Evolutionary conservation across 2,888 invertebrate genomes (phyloP).

Genomic region (Caenorhabditis macrosperma): DNA sequence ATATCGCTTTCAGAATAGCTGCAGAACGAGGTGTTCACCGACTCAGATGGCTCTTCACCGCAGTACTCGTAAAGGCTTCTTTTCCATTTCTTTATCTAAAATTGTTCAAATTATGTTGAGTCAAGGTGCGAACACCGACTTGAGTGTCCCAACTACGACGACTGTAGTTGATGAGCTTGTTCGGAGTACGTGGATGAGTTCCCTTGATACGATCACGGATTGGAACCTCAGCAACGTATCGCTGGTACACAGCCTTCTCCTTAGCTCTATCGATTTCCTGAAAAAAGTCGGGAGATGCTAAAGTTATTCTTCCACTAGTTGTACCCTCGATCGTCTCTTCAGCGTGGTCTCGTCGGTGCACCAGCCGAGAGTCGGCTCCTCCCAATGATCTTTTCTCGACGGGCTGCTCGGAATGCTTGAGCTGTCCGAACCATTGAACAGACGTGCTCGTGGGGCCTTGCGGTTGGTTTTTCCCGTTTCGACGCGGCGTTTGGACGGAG

Average conservation of each 20-base stretch:
- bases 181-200: slow-evolving; percentile 90
- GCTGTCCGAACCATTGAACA: slow-evolving; percentile 35
- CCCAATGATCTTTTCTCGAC: slow-evolving; percentile 67
- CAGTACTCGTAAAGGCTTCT: slow-evolving; percentile 75
- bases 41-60: slow-evolving; percentile 76
- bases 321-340: slow-evolving; percentile 68
- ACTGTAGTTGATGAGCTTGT: slow-evolving; percentile 90
- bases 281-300: slow-evolving; percentile 4
- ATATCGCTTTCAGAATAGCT: slow-evolving; percentile 54
- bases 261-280: slow-evolving; percentile 77
- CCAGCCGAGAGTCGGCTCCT: slow-evolving; percentile 76
- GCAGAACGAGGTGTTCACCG: slow-evolving; percentile 74
- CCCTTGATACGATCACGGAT: slow-evolving; percentile 67
- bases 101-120: not conserved
- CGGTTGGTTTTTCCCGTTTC: slow-evolving; percentile 61
- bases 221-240: slow-evolving; percentile 70
- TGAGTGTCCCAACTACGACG: slow-evolving; percentile 94
- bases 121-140: slow-evolving; percentile 38
- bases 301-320: not conserved
- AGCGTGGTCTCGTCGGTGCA: slow-evolving; percentile 71
- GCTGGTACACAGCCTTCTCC: slow-evolving; percentile 74
- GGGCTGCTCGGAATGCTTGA: slow-evolving; percentile 39
- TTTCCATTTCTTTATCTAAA: slow-evolving; percentile 74
- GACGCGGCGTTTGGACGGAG: slow-evolving; percentile 63
- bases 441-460: slow-evolving; percentile 46